Base-by-base conservation (phyloP, 2,888 invertebrate genomes). In the Aethes cnicana region DNA sequence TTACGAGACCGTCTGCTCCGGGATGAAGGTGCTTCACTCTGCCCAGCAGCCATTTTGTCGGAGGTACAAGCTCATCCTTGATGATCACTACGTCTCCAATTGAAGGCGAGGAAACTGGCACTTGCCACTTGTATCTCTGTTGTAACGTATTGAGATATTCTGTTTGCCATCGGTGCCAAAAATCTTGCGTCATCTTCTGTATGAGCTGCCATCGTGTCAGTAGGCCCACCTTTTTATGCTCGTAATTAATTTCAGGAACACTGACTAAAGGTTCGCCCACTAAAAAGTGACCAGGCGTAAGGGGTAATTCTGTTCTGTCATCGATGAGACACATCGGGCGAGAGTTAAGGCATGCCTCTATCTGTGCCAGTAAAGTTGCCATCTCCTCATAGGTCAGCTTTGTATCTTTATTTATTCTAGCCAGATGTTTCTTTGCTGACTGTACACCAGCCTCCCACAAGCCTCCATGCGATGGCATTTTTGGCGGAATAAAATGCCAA, bases 401-500 rank as follows among this genome's bases (percentile, higher is more conserved):
- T 2, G 56, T 37, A 16, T 58, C 54, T 9, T 52, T 50, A 20
- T 42, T 60, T 3, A 64, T 55, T 21, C 59, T 54, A 2, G n/a
- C 18, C 6, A 66, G 30, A 20, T 63, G 63, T 9, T 47, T 17
- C 16, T 63, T 64, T 0, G 57, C 55, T 2, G 56, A 52, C 16
- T 54, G 52, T 0, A 64, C 39, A 0, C 58, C 62, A 0, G 61
- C 59, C 35, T 62, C 61, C 63, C 61, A 63, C 4, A 63, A 41
- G 8, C 62, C 64, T 5, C 64, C 61, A 42, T 37, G 63, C 7
- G 53, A 50, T 12, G 53, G 28, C 28, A 28, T 28, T 28, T 12
- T 28, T 4, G 28, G 28, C 7, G 28, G 28, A 12, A 28, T 28
- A 12, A 28, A 28, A n/a, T 28, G 28, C 36, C 36, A 21, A 0